Percentiles rank a stretch among this genome's conserved stretches.
Evolutionary conservation across 2,113 vertebrate species (phyloP).

Genomic region (Tyrannus savana): DNA sequence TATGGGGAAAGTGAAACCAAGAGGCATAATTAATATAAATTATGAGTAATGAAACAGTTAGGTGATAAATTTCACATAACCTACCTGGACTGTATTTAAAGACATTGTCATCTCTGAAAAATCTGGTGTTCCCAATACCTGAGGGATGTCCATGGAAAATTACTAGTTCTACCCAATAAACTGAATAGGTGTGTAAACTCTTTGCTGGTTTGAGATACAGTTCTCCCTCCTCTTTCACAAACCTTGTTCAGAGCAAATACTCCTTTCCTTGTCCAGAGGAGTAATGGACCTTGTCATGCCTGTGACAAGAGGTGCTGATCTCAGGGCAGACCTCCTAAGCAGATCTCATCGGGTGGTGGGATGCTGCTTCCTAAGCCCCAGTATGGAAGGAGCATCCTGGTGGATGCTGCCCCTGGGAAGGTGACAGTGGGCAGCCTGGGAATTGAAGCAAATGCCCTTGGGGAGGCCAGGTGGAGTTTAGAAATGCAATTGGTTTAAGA

Average conservation of each 20-base stretch:
- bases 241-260: neutral
- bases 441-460: neutral
- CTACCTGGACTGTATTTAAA: neutral
- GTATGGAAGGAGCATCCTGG: neutral
- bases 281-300: neutral
- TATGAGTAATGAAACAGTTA: neutral
- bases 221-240: neutral
- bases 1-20: neutral
- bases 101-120: neutral
- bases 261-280: neutral
- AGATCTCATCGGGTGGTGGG: accelerated
- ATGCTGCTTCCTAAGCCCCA: accelerated
- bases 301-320: accelerated
- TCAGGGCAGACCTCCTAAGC: accelerated
- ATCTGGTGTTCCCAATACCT: neutral
- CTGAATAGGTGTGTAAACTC: neutral
- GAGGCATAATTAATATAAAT: neutral
- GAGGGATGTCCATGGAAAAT: neutral
- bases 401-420: neutral
- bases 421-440: neutral
- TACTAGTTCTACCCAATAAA: neutral
- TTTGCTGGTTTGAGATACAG: neutral
- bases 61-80: neutral
- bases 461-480: neutral
- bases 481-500: neutral